Evolutionary conservation across 2,797 vertebrate species (phyloP).

Genomic region (Hephaestus fuliginosus): DNA sequence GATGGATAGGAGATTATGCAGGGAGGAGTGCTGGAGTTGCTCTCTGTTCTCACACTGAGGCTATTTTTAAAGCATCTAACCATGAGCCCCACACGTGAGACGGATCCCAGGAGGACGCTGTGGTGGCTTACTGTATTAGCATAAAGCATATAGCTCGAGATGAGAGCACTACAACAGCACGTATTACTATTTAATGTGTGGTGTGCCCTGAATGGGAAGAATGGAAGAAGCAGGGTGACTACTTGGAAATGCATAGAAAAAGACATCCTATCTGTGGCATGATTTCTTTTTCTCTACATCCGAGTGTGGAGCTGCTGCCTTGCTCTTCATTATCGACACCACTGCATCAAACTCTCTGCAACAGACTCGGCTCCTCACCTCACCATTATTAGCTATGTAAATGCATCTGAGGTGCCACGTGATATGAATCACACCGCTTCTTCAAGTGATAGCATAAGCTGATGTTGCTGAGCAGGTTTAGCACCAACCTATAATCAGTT

Average conservation of each 20-base stretch:
- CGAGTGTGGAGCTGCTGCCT: conserved; percentile 31
- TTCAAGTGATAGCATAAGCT: conserved; percentile 7
- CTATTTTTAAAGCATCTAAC: conserved; percentile 87
- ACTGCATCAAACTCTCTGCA: conserved; percentile 45
- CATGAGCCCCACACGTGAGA: conserved; percentile 80
- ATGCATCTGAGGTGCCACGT: conserved; percentile 5
- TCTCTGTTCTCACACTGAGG: conserved; percentile 77
- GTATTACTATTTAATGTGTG: conserved; percentile 74
- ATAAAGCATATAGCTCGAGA: conserved; percentile 77
- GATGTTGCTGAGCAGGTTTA: neutral
- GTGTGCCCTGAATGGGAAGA: conserved; percentile 52
- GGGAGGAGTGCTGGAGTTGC: conserved; percentile 68
- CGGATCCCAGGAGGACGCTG: conserved; percentile 74
- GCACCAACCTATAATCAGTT: neutral
- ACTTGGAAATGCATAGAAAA: conserved; percentile 63
- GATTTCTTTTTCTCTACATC: conserved; percentile 35
- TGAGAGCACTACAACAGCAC: conserved; percentile 67
- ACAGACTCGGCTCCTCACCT: conserved; percentile 18
- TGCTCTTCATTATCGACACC: conserved; percentile 45
- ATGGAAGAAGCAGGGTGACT: conserved; percentile 45
- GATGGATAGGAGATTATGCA: conserved; percentile 73
- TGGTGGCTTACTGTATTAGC: conserved; percentile 81
- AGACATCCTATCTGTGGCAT: conserved; percentile 27
- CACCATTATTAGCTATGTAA: conserved; percentile 42
- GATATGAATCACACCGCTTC: conserved; percentile 28